Percentiles rank a stretch among this genome's conserved stretches.
Evolutionary conservation across 2,113 vertebrate species (phyloP).

Genomic region (Peromyscus californicus): DNA sequence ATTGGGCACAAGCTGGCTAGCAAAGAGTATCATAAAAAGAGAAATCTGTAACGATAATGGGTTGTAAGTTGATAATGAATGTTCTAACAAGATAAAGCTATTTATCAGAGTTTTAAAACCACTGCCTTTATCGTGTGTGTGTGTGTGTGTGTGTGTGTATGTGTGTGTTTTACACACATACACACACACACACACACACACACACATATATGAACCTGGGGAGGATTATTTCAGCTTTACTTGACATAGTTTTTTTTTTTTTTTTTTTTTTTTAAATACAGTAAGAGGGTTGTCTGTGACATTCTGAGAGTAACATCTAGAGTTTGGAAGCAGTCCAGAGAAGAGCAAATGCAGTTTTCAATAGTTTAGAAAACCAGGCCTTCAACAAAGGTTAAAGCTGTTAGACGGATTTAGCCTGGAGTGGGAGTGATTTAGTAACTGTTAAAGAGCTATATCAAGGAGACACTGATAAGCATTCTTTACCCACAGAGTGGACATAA

Average conservation of each 20-base stretch:
- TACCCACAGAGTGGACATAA: background rate
- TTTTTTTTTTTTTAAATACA: background rate
- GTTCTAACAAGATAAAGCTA: slow-evolving; percentile 52
- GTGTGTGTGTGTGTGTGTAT: background rate
- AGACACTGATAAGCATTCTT: background rate
- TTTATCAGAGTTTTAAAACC: background rate
- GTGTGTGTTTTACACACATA: too few species aligned
- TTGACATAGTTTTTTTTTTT: background rate
- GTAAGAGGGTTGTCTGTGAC: background rate
- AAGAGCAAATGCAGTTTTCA: slow-evolving; percentile 13
- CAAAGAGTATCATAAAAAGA: slow-evolving; percentile 11
- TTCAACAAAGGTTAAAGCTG: slow-evolving; percentile 39
- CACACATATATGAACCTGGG: background rate
- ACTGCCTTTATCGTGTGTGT: background rate
- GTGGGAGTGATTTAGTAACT: background rate
- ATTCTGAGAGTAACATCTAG: background rate
- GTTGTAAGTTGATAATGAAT: slow-evolving; percentile 35
- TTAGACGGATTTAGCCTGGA: background rate
- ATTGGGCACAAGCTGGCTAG: slow-evolving; percentile 45
- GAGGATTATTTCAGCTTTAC: background rate
- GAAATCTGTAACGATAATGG: slow-evolving; percentile 42
- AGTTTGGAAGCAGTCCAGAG: slow-evolving; percentile 5
- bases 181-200: too few species aligned
- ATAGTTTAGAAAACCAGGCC: background rate
- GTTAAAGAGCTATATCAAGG: background rate